These are phyloP conservation scores for Ellobium chinense DNA, from an alignment of 2,888 invertebrate genomes.

Conservation along the genomic window DNA sequence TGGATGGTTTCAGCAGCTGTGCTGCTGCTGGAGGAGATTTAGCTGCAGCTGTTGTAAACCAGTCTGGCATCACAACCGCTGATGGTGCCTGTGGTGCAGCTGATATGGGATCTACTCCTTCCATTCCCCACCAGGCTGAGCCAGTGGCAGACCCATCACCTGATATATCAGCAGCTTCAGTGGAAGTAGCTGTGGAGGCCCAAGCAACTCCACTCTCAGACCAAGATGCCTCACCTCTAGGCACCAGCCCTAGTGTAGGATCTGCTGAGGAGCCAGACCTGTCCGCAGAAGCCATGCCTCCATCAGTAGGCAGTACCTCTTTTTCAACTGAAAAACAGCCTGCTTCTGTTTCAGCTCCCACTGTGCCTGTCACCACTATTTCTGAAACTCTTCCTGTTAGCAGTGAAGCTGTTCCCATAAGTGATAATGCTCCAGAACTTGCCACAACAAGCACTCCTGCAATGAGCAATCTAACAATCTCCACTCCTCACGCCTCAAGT, in stretches of 20 bases:
- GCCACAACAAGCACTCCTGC: neutral
- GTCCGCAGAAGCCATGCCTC: neutral
- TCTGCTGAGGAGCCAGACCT: neutral
- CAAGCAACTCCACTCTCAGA: neutral
- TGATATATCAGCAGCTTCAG: conserved; percentile 13
- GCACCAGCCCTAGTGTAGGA: neutral
- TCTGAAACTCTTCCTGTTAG: neutral
- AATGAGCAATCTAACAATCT: no score
- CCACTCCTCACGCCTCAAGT: neutral
- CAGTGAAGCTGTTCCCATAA: neutral
- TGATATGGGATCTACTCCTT: neutral
- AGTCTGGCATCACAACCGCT: neutral
- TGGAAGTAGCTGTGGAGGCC: neutral
- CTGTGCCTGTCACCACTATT: neutral
- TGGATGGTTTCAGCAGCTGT: conserved; percentile 10
- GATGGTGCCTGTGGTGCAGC: conserved; percentile 24
- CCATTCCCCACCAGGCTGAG: neutral
- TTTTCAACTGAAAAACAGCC: neutral
- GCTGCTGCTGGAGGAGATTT: conserved; percentile 9
- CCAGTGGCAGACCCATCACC: neutral
- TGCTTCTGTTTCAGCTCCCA: neutral
- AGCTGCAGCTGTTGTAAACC: neutral
- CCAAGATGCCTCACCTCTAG: neutral
- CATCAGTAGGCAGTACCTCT: neutral
- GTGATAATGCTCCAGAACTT: neutral